These are phyloP conservation scores for Cichladusa arquata DNA, from an alignment of 2,113 vertebrate species.

Conservation along the genomic window DNA sequence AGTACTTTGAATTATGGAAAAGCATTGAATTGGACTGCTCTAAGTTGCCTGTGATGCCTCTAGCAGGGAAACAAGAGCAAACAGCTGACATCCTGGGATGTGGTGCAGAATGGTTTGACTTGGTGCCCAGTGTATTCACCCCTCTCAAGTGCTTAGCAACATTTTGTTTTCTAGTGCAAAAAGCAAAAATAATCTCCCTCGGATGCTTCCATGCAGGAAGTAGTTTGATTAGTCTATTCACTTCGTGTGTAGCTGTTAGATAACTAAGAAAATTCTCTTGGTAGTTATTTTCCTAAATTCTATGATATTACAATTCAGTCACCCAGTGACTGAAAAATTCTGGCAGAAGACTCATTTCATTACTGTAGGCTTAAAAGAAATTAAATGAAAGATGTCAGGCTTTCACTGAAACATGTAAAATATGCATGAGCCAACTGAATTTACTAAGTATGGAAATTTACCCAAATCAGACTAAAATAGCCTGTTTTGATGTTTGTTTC, in stretches of 20 bases:
- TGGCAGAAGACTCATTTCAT: conserved; percentile 27
- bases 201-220: not conserved
- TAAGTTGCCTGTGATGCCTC: not conserved
- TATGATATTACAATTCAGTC: not conserved
- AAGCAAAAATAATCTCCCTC: not conserved
- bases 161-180: conserved; percentile 7
- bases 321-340: conserved; percentile 21
- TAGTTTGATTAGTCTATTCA: not conserved
- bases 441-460: not conserved
- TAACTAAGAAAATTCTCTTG: not conserved
- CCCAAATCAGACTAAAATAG: not conserved
- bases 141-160: not conserved
- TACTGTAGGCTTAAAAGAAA: conserved; percentile 29
- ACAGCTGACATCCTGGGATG: not conserved
- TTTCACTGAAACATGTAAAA: conserved; percentile 28
- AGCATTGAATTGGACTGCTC: not conserved
- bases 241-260: not conserved
- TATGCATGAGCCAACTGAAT: conserved; percentile 2
- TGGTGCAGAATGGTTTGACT: not conserved
- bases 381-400: conserved; percentile 26
- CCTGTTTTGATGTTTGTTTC: conserved; percentile 8
- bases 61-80: not conserved
- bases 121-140: not conserved
- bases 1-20: not conserved
- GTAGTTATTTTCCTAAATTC: conserved; percentile 7